Conservation (phyloP, 2,888 invertebrate species). For the Tortricodes alternella region DNA sequence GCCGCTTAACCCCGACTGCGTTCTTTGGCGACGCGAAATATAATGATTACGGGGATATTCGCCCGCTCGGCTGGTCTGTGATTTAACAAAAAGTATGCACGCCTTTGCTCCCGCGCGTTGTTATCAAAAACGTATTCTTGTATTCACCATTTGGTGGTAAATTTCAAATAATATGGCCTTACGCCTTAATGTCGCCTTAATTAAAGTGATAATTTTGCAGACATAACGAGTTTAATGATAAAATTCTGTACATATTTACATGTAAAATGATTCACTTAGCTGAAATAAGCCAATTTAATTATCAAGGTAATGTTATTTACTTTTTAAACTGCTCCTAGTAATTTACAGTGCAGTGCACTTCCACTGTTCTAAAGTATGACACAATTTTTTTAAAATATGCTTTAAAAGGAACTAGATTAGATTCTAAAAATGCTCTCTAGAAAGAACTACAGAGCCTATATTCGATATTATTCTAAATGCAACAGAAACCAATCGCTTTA, state of each 20-base stretch:
- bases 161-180: neutral
- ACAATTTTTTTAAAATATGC: no score
- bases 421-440: no score
- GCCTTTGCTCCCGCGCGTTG: neutral
- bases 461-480: no score
- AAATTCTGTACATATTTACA: neutral
- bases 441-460: no score
- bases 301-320: no score
- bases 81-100: neutral
- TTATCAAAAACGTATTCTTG: neutral
- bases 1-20: slow-evolving; percentile 68
- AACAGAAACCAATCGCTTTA: no score
- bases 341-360: no score
- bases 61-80: slow-evolving; percentile 41
- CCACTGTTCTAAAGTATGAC: no score
- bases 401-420: no score
- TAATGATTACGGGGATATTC: slow-evolving; percentile 65
- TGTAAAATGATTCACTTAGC: neutral
- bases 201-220: no score
- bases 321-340: neutral
- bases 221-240: no score
- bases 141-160: neutral
- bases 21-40: slow-evolving; percentile 57
- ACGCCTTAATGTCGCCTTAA: no score
- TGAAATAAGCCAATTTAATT: neutral